phyloP scores from a whole-genome alignment of 2,113 vertebrate genomes.

The Thomomys bottae region DNA sequence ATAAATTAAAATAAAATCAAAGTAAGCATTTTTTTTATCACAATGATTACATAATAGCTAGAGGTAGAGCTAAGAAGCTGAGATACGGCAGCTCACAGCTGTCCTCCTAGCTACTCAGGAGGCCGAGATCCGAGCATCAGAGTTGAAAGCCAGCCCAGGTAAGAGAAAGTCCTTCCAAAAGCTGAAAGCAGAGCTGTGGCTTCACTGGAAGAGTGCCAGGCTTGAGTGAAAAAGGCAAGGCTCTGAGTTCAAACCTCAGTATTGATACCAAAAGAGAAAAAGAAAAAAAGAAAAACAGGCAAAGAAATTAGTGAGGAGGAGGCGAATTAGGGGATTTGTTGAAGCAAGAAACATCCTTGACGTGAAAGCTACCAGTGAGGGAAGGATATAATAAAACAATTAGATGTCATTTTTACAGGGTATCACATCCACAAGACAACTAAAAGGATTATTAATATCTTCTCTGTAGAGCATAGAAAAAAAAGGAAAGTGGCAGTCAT shows the following conservation, averaged over 20 bases:
- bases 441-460: conserved; percentile 1
- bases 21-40: neutral
- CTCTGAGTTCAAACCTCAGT: too few species aligned
- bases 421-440: conserved; percentile 4
- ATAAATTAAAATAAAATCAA: neutral
- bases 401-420: neutral
- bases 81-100: too few species aligned
- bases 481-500: neutral
- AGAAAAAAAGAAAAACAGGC: neutral
- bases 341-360: conserved; percentile 20
- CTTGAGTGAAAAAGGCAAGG: too few species aligned
- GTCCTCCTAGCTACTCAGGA: too few species aligned
- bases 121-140: too few species aligned
- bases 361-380: conserved; percentile 15
- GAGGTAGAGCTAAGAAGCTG: neutral
- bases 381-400: conserved; percentile 37
- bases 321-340: neutral
- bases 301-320: conserved; percentile 33
- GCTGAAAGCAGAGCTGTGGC: too few species aligned
- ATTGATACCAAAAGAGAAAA: too few species aligned
- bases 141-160: too few species aligned
- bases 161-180: too few species aligned
- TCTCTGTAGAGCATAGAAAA: neutral
- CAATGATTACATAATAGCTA: neutral
- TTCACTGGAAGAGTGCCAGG: too few species aligned